These are phyloP conservation scores for Australoheros facetus DNA, from an alignment of 2,797 vertebrate genomes.

Conservation along the genomic window DNA sequence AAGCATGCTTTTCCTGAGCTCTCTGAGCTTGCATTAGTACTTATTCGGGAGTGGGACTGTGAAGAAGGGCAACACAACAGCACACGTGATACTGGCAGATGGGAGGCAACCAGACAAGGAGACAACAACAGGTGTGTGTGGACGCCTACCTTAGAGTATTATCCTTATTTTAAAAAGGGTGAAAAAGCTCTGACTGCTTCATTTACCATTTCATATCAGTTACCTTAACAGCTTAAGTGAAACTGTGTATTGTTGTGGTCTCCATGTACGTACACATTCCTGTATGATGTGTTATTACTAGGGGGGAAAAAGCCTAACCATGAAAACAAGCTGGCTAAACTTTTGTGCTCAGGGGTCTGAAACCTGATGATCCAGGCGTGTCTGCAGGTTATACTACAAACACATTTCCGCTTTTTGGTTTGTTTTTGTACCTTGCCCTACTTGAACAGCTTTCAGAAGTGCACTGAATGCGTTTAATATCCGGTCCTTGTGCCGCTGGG, in stretches of 20 bases:
- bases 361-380: neutral
- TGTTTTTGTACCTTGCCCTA: neutral
- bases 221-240: neutral
- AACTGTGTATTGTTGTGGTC: neutral
- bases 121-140: neutral
- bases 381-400: neutral
- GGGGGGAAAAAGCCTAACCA: neutral
- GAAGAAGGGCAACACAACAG: too few relatives aligned
- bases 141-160: neutral
- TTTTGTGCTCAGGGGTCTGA: rapidly evolving
- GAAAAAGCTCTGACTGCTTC: neutral
- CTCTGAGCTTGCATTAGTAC: neutral
- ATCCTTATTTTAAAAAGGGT: neutral
- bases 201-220: neutral
- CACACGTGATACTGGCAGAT: neutral
- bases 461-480: neutral
- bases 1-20: neutral
- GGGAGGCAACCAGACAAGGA: neutral
- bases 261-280: neutral
- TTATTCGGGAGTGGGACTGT: too few relatives aligned
- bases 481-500: neutral
- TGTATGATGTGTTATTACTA: neutral
- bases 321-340: neutral
- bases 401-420: neutral
- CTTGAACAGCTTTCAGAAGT: neutral